These are phyloP conservation scores for Elgaria multicarinata DNA, from an alignment of 2,113 vertebrate genomes.

Conservation along the genomic window DNA sequence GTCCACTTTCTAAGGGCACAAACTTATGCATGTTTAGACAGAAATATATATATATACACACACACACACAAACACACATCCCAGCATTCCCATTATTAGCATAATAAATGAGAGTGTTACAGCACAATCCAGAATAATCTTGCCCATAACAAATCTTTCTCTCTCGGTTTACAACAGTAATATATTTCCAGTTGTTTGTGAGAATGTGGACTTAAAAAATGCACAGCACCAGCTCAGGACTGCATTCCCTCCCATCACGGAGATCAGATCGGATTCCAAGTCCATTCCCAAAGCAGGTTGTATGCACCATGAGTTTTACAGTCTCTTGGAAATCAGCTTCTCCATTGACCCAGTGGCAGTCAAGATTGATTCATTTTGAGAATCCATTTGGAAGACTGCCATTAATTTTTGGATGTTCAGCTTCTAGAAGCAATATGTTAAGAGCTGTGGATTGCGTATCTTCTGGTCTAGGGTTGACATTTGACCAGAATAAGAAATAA, in stretches of 20 bases:
- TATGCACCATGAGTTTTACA: not conserved
- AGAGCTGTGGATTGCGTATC: not conserved
- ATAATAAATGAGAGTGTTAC: not conserved
- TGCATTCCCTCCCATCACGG: not conserved
- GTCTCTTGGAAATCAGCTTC: not conserved
- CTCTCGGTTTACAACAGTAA: not conserved
- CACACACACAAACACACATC: too few species aligned
- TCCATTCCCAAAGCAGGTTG: not conserved
- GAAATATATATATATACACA: too few species aligned
- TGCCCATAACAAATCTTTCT: not conserved
- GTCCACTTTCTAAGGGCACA: conserved; percentile 54
- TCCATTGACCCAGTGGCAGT: not conserved
- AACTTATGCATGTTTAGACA: not conserved
- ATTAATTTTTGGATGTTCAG: conserved; percentile 22
- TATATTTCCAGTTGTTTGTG: conserved; percentile 20
- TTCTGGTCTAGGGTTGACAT: not conserved
- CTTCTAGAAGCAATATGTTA: not conserved
- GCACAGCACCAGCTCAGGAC: conserved; percentile 16
- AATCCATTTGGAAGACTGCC: not conserved
- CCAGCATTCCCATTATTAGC: not conserved
- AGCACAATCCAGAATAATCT: too few species aligned
- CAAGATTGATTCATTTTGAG: conserved; percentile 22
- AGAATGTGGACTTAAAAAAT: conserved; percentile 13
- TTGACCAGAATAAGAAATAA: not conserved
- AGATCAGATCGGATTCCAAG: conserved; percentile 34